phyloP scores from a whole-genome alignment of 2,888 invertebrate species.

The Diaprepes abbreviatus region DNA sequence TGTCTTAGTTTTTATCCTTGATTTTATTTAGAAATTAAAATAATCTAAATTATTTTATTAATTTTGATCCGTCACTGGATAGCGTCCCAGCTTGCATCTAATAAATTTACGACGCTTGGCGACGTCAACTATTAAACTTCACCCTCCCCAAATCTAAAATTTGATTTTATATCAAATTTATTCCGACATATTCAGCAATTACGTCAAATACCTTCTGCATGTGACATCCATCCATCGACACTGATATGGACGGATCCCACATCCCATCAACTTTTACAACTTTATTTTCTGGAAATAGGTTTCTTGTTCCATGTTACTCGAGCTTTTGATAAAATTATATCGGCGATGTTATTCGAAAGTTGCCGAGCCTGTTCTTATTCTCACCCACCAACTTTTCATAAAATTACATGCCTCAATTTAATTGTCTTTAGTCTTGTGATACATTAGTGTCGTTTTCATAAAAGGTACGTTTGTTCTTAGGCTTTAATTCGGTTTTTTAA shows the following conservation, averaged over 20 bases:
- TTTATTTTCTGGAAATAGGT: constrained; percentile 29
- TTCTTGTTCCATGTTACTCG: constrained; percentile 53
- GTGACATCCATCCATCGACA: constrained; percentile 1
- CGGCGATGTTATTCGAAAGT: constrained; percentile 61
- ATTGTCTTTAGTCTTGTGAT: constrained; percentile 60
- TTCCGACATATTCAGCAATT: constrained; percentile 11
- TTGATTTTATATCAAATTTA: constrained; percentile 16
- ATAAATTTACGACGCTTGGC: constrained; percentile 8
- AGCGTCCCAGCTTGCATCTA: not conserved
- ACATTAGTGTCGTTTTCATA: constrained; percentile 15
- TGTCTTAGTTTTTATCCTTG: no score
- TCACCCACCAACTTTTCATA: constrained; percentile 63
- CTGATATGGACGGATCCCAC: not conserved
- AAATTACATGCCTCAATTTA: constrained; percentile 60
- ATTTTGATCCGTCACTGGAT: constrained; percentile 5
- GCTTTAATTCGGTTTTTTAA: constrained; percentile 6
- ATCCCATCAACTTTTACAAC: not conserved
- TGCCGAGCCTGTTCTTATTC: constrained; percentile 61
- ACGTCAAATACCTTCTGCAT: constrained; percentile 2
- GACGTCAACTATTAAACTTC: constrained; percentile 14
- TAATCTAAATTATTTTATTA: no score
- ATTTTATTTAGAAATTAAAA: no score
- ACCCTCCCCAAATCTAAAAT: constrained; percentile 7
- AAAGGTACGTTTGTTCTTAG: constrained; percentile 24
- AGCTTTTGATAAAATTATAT: constrained; percentile 56